Base-by-base conservation (phyloP, 92 coral and sea anemone genomes). In the Pocillopora grandis region DNA sequence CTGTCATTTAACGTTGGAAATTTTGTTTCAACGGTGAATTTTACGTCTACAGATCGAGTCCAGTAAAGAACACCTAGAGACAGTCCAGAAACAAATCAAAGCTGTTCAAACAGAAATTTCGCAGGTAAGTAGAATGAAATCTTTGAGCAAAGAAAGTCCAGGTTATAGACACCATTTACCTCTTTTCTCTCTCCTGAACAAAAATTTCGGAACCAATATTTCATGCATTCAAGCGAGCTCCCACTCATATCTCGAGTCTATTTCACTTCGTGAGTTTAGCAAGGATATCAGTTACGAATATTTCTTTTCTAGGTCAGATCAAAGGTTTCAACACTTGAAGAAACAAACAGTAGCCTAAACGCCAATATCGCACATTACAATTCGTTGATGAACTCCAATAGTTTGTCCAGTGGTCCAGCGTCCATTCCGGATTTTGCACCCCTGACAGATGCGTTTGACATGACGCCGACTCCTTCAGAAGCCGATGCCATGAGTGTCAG, bases 401-500 rank as follows among this genome's bases (percentile, higher is more conserved):
- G 97, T 27, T 86, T 79, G 33, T 83, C 90, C 77, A 91, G 88
- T 23, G 90, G 93, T 79, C 92, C 97, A 2, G 69, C 95, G 72
- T 86, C 92, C 58, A 92, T 94, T 85, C 72, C 98, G 8, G 99
- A 97, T 80, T 97, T 97, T 85, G 78, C 97, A 15, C 95, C 98
- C 19, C 92, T 97, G 57, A 68, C 98, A 37, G 99, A 94, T 80
- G 98, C 92, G 33, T 97, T 97, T 59, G 98, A 94, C 77, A 95
- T 97, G 89, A 94, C 99, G 27, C 96, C 99, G 59, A 95, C 99
- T 72, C 98, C 95, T n/a, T 95, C 98, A 16, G 99, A 97, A 79
- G 92, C 98, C 33, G 99, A 97, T 81, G 93, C 99, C 9, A 94
- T 97, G 99, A 97, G 99, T 55, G 93, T 97, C 81, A 90, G 99